Conservation (phyloP, 2,113 vertebrate genomes). For the Nansenia antarctica region DNA sequence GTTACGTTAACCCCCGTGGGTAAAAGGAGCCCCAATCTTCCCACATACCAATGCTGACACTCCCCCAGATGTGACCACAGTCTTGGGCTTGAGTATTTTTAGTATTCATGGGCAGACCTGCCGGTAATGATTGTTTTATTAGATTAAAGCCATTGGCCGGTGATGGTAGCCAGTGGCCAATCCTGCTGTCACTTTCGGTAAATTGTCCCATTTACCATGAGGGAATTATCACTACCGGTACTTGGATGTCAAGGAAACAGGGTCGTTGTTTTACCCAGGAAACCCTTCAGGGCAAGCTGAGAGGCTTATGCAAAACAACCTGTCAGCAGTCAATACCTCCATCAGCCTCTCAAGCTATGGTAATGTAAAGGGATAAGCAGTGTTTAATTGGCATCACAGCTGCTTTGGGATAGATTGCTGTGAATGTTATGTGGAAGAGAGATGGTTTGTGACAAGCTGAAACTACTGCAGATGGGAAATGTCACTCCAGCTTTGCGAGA, state of each 20-base stretch:
- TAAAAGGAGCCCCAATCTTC: slow-evolving; percentile 16
- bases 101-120: slow-evolving; percentile 46
- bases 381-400: slow-evolving; percentile 9
- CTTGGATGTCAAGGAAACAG: slow-evolving; percentile 23
- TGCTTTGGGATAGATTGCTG: slow-evolving; percentile 7
- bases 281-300: slow-evolving; percentile 18
- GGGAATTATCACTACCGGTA: slow-evolving; percentile 26
- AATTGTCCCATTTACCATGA: slow-evolving; percentile 25
- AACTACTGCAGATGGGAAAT: background rate
- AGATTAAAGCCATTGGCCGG: slow-evolving; percentile 38
- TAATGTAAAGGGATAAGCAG: slow-evolving; percentile 23
- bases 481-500: background rate
- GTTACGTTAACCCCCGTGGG: slow-evolving; percentile 35
- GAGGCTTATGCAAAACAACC: slow-evolving; percentile 40
- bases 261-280: slow-evolving; percentile 23
- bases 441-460: background rate
- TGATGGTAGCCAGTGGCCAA: slow-evolving; percentile 24
- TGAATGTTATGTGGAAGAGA: background rate
- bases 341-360: slow-evolving; percentile 13
- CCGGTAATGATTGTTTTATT: slow-evolving; percentile 53
- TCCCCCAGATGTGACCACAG: slow-evolving; percentile 6
- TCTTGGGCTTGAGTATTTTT: slow-evolving; percentile 40
- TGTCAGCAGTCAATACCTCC: slow-evolving; percentile 22
- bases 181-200: slow-evolving; percentile 47
- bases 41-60: slow-evolving; percentile 16